Conservation (phyloP, 2,113 vertebrate species). For the Cyanistes caeruleus region DNA sequence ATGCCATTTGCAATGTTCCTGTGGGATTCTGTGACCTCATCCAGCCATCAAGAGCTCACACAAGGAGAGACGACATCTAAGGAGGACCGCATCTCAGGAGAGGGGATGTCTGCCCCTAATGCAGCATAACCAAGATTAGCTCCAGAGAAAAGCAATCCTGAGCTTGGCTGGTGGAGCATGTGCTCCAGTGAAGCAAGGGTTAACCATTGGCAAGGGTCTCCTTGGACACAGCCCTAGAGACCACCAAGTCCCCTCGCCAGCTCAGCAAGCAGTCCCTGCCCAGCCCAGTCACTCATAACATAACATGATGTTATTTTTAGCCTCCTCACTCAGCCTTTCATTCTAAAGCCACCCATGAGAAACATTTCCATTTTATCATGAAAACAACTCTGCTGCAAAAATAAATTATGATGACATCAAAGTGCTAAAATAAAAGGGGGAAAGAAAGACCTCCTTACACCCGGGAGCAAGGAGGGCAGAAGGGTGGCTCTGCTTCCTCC, state of each 20-base stretch:
- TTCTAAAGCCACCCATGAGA: conserved; percentile 38
- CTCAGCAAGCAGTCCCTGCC: neutral
- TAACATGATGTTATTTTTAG: conserved; percentile 23
- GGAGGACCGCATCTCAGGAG: neutral
- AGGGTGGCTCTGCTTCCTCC: neutral
- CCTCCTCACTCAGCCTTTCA: conserved; percentile 2
- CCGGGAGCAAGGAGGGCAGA: neutral
- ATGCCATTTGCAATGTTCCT: neutral
- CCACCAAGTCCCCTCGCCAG: neutral
- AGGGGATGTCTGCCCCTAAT: neutral
- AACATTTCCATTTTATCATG: conserved; percentile 51
- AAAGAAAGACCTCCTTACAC: neutral
- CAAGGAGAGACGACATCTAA: rapidly evolving
- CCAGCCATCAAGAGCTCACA: neutral
- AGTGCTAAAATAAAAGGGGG: neutral
- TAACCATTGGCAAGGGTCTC: neutral
- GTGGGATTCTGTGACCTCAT: neutral
- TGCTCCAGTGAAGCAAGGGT: neutral
- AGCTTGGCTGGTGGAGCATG: rapidly evolving
- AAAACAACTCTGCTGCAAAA: conserved; percentile 51
- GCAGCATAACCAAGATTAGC: neutral
- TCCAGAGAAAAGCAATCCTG: neutral
- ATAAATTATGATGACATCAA: conserved; percentile 36
- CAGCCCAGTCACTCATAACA: neutral
- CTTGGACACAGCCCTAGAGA: neutral